Evolutionary conservation across 1,140 invertebrate species (phyloP).

Genomic region (Ips nitidus): DNA sequence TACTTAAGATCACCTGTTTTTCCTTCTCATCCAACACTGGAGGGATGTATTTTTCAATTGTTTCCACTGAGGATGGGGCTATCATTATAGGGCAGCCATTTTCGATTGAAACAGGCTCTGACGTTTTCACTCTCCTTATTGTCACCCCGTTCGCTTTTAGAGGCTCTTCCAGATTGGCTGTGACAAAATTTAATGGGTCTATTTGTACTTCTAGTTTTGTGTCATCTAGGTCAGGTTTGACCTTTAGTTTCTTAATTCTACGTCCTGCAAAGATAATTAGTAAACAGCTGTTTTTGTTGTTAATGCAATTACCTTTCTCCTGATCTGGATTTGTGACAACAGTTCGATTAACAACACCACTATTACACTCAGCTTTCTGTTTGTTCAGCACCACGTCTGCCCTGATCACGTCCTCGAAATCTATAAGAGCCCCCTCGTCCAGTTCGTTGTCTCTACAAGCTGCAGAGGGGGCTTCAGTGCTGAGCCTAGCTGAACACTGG

Average conservation of each 20-base stretch:
- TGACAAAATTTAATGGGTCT: constrained; percentile 26
- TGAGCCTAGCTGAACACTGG: not conserved
- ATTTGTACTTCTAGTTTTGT: constrained; percentile 32
- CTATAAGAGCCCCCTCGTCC: constrained; percentile 35
- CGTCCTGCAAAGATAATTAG: constrained; percentile 14
- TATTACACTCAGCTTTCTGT: constrained; percentile 42
- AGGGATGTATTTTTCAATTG: constrained; percentile 31
- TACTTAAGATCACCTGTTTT: constrained; percentile 28
- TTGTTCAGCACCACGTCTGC: constrained; percentile 45
- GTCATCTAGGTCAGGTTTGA: constrained; percentile 4
- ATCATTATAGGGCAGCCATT: constrained; percentile 10
- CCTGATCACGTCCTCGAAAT: constrained; percentile 45
- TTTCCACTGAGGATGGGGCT: constrained; percentile 6
- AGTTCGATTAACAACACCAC: constrained; percentile 15
- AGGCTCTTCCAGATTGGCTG: constrained; percentile 17
- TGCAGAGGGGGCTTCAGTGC: not conserved
- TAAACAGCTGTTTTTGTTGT: too few species aligned
- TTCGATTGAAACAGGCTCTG: constrained; percentile 3
- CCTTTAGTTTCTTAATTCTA: constrained; percentile 31
- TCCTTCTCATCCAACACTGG: constrained; percentile 32
- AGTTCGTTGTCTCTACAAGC: not conserved
- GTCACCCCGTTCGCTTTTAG: not conserved
- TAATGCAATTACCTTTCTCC: constrained; percentile 13
- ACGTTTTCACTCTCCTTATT: not conserved
- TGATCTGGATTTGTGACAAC: not conserved